These are phyloP conservation scores for Actinemys pallida DNA, from an alignment of 2,113 vertebrate species.

Conservation along the genomic window DNA sequence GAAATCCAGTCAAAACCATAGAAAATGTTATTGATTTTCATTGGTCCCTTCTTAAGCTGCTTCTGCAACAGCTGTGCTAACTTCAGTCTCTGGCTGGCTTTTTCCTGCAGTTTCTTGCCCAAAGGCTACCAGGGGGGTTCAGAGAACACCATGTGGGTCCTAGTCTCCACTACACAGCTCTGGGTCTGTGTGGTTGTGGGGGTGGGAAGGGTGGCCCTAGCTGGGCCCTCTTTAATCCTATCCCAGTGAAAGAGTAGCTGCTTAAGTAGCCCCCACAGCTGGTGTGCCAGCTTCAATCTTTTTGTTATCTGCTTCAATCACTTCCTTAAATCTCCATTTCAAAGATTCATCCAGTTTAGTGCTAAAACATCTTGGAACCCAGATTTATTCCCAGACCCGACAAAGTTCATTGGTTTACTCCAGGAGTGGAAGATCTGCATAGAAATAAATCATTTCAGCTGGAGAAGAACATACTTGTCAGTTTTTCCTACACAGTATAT, in stretches of 20 bases:
- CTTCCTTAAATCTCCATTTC: background rate
- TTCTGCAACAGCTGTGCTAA: background rate
- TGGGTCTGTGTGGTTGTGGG: background rate
- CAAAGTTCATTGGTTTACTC: background rate
- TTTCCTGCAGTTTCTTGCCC: rapidly evolving
- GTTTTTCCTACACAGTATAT: background rate
- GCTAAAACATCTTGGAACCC: background rate
- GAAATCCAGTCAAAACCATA: background rate
- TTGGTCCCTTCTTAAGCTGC: background rate
- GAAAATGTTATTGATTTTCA: background rate
- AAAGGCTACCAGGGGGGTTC: background rate
- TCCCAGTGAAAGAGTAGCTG: background rate
- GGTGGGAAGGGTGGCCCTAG: background rate
- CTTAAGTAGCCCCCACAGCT: background rate
- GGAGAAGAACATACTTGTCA: background rate
- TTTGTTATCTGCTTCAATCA: background rate
- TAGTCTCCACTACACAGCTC: background rate
- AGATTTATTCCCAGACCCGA: background rate
- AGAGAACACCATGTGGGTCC: background rate
- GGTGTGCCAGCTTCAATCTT: background rate
- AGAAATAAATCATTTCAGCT: background rate
- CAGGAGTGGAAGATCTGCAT: background rate
- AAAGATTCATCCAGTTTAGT: background rate
- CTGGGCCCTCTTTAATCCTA: background rate
- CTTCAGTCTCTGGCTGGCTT: background rate